A percentile compares a stretch with the other conserved stretches of the same genome.
phyloP scores from a whole-genome alignment of 2,797 vertebrate species.

The Pseudomugil gertrudae region DNA sequence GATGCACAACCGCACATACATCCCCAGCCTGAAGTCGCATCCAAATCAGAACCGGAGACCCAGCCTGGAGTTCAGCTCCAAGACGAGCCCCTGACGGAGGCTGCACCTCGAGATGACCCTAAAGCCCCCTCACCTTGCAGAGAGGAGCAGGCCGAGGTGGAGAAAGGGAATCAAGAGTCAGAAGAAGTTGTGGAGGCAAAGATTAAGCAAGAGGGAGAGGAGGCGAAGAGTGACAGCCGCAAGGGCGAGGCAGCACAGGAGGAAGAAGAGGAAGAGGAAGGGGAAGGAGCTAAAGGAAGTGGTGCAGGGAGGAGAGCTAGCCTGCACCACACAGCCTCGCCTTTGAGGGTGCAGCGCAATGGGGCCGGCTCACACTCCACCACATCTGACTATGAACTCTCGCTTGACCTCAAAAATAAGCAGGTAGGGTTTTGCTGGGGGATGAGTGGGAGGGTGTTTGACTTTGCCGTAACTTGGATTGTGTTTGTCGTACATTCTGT shows the following conservation, averaged over 20 bases:
- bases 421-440: constrained; percentile 88
- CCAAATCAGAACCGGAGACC: constrained; percentile 5
- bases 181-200: constrained; percentile 51
- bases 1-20: constrained; percentile 10
- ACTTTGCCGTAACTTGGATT: constrained; percentile 28
- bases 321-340: constrained; percentile 91
- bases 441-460: constrained; percentile 48
- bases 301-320: constrained; percentile 88
- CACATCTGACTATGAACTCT: constrained; percentile 96
- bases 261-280: constrained; percentile 71
- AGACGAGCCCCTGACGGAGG: constrained; percentile 30
- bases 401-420: constrained; percentile 99
- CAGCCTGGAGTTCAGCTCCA: constrained; percentile 34
- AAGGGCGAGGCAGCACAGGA: constrained; percentile 49
- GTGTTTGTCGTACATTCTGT: constrained; percentile 66
- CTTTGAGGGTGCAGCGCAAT: constrained; percentile 91
- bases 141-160: constrained; percentile 38
- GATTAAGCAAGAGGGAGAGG: constrained; percentile 59
- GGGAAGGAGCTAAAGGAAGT: constrained; percentile 78
- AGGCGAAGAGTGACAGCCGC: constrained; percentile 10
- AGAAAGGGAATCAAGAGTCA: constrained; percentile 47
- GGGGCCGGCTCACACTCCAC: constrained; percentile 91
- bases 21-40: constrained; percentile 15
- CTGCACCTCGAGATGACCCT: constrained; percentile 22
- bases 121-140: constrained; percentile 32